phyloP scores from a whole-genome alignment of 1,140 invertebrate genomes.

The Drosophila gunungcola region DNA sequence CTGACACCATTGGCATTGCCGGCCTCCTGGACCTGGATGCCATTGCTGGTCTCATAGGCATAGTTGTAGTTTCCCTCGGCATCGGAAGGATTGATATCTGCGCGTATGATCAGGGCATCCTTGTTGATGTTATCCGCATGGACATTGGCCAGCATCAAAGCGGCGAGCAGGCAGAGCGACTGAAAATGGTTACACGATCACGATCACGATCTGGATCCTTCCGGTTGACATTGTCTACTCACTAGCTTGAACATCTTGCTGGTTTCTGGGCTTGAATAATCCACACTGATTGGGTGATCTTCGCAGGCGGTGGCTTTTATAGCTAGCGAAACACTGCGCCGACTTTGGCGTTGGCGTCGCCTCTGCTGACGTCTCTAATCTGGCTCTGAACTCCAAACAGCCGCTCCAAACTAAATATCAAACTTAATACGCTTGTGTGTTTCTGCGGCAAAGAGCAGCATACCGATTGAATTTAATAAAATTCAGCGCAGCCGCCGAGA shows the following conservation, averaged over 20 bases:
- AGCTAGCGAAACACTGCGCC: conserved; percentile 33
- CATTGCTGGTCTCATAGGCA: conserved; percentile 66
- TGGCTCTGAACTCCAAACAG: conserved; percentile 49
- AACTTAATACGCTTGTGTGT: conserved; percentile 58
- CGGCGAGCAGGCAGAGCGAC: conserved; percentile 65
- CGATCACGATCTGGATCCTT: conserved; percentile 3
- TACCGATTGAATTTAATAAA: conserved; percentile 59
- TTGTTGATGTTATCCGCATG: conserved; percentile 75
- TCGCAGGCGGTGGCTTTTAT: conserved; percentile 56
- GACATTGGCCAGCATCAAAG: conserved; percentile 63
- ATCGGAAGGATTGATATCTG: conserved; percentile 50
- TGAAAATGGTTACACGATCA: conserved; percentile 33
- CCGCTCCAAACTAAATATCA: conserved; percentile 69
- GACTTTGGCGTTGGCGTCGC: conserved; percentile 43
- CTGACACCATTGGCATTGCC: conserved; percentile 61
- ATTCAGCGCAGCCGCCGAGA: conserved; percentile 38
- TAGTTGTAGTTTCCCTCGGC: conserved; percentile 60
- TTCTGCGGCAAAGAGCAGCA: conserved; percentile 48
- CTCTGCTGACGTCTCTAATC: conserved; percentile 63
- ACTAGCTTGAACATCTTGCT: conserved; percentile 83
- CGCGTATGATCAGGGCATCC: conserved; percentile 49
- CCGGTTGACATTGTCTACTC: conserved; percentile 45
- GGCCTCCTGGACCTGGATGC: conserved; percentile 67
- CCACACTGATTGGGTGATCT: conserved; percentile 74
- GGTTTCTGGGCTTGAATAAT: conserved; percentile 66